phyloP scores from a whole-genome alignment of 2,888 invertebrate species.

The Drosophila cognata region DNA sequence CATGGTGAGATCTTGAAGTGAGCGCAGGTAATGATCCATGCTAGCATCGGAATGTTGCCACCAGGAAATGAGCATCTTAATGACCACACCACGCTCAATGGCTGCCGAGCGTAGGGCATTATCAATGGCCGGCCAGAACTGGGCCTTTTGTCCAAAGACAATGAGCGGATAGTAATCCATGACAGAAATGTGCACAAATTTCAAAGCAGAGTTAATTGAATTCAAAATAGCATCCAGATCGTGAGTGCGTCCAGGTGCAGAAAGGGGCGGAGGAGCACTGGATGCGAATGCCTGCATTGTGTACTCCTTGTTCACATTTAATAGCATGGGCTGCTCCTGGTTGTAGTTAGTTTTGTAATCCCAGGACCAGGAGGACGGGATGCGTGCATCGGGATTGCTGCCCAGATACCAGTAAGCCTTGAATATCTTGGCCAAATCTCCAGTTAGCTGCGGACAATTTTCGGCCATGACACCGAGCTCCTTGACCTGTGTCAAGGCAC shows the following conservation, averaged over 20 bases:
- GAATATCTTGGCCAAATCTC: slow-evolving; percentile 93
- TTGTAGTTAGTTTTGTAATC: slow-evolving; percentile 90
- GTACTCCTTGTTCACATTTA: slow-evolving; percentile 87
- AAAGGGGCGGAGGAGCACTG: slow-evolving; percentile 96
- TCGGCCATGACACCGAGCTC: slow-evolving; percentile 91
- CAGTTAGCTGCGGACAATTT: slow-evolving; percentile 65
- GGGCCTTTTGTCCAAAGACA: slow-evolving; percentile 89
- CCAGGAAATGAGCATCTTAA: slow-evolving; percentile 93
- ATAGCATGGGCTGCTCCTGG: slow-evolving; percentile 89
- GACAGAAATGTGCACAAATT: slow-evolving; percentile 96
- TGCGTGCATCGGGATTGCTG: slow-evolving; percentile 87
- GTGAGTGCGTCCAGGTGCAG: slow-evolving; percentile 91
- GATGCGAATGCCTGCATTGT: slow-evolving; percentile 87
- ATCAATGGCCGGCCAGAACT: slow-evolving; percentile 97
- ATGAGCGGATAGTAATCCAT: slow-evolving; percentile 98
- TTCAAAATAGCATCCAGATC: slow-evolving; percentile 94
- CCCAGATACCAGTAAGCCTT: slow-evolving; percentile 95
- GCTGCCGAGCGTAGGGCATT: slow-evolving; percentile 94
- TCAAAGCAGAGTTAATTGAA: slow-evolving; percentile 92
- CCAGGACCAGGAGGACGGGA: slow-evolving; percentile 92
- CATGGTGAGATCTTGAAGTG: slow-evolving; percentile 89
- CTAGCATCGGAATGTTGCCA: slow-evolving; percentile 94
- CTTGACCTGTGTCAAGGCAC: slow-evolving; percentile 95
- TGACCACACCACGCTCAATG: slow-evolving; percentile 91
- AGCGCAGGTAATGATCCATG: slow-evolving; percentile 92